Percentiles rank a stretch among this genome's conserved stretches.
Evolutionary conservation across 2,888 invertebrate species (phyloP).

Genomic region (Caenorhabditis angaria): DNA sequence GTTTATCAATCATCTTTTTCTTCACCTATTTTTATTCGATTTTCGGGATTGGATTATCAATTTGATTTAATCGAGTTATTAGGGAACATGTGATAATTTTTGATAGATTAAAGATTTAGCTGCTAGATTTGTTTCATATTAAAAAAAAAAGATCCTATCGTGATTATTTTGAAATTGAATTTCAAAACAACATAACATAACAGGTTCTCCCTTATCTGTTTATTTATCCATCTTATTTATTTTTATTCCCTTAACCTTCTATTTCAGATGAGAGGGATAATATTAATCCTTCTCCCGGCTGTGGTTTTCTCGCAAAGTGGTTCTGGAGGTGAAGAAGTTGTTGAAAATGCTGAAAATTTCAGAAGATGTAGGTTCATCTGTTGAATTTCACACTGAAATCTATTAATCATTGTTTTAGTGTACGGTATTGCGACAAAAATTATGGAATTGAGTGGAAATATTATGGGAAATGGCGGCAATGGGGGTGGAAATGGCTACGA

Average conservation of each 20-base stretch:
- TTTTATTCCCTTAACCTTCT: neutral
- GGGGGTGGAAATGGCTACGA: constrained; percentile 15
- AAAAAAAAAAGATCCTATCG: too few species aligned
- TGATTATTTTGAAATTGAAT: too few species aligned
- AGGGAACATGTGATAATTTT: neutral
- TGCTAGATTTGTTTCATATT: too few species aligned
- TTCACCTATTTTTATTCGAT: neutral
- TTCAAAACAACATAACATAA: too few species aligned
- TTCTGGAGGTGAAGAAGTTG: constrained; percentile 28
- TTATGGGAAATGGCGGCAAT: constrained; percentile 44
- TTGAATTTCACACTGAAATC: neutral
- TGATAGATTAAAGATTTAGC: neutral
- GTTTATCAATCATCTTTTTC: constrained; percentile 1
- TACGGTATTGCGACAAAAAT: constrained; percentile 49
- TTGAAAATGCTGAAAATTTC: constrained; percentile 35
- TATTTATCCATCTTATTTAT: neutral
- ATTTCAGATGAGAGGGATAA: neutral
- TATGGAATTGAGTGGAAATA: constrained; percentile 51
- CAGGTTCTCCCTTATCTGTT: too few species aligned
- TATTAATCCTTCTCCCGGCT: constrained; percentile 14
- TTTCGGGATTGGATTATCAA: neutral
- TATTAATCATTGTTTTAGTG: constrained; percentile 37
- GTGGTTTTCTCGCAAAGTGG: constrained; percentile 22
- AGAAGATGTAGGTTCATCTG: constrained; percentile 18
- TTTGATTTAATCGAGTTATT: neutral